These are phyloP conservation scores for Fulmarus glacialis DNA, from an alignment of 2,113 vertebrate species.

Conservation along the genomic window DNA sequence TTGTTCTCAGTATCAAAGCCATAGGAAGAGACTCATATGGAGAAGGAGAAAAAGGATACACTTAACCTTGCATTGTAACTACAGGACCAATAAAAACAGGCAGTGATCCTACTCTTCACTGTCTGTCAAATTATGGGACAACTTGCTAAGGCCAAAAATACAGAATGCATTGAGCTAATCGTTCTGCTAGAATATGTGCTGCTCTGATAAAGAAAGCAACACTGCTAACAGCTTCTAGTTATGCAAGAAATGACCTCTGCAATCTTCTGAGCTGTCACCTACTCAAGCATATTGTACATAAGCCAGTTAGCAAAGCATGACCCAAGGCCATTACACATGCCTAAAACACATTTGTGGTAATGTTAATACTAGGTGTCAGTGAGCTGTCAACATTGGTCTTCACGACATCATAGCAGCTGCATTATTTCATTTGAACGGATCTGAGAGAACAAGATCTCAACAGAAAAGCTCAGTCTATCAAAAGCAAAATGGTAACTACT, in stretches of 20 bases:
- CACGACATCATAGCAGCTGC: background rate
- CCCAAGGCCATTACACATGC: background rate
- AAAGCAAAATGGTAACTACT: background rate
- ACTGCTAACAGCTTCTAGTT: background rate
- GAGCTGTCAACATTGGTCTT: background rate
- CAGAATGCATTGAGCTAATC: background rate
- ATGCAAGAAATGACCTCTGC: background rate
- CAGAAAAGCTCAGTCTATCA: background rate
- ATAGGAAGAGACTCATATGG: background rate
- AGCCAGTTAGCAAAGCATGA: background rate
- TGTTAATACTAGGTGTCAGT: background rate
- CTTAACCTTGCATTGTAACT: background rate
- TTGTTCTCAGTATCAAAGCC: background rate
- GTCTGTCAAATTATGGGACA: background rate
- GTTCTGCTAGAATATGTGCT: background rate
- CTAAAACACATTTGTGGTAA: background rate
- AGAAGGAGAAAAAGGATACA: background rate
- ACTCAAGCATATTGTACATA: background rate
- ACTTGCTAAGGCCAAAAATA: background rate
- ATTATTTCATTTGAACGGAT: background rate
- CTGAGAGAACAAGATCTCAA: background rate
- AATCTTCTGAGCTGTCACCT: background rate
- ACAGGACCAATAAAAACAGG: background rate
- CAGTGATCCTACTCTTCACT: background rate
- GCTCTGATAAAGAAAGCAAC: background rate